Conservation (phyloP, 2,797 vertebrate genomes). For the Typhlichthys subterraneus region DNA sequence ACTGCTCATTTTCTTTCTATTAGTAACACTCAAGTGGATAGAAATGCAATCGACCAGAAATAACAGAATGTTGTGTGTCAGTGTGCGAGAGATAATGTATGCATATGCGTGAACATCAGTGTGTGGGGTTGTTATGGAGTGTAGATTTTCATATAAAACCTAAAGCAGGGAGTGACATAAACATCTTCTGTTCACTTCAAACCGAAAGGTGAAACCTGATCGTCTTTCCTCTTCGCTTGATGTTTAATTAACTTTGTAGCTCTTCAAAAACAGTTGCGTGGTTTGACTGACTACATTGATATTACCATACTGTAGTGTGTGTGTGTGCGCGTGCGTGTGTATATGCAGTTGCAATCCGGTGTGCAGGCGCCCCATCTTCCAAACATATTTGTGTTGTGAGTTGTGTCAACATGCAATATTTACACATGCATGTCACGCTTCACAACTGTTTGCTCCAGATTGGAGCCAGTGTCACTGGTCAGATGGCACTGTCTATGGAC, state of each 20-base stretch:
- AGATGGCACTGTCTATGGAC: too few species aligned
- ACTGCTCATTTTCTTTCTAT: slow-evolving; percentile 64
- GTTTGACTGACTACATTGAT: slow-evolving; percentile 16
- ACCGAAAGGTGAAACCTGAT: slow-evolving; percentile 24
- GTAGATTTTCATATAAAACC: slow-evolving; percentile 23
- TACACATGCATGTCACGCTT: background rate
- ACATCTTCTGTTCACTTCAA: slow-evolving; percentile 20
- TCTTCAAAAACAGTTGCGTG: background rate
- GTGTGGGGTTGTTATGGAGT: background rate
- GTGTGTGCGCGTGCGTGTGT: background rate
- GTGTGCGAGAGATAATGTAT: slow-evolving; percentile 6
- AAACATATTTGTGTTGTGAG: background rate
- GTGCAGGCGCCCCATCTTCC: background rate
- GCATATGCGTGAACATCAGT: background rate
- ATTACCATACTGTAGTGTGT: slow-evolving; percentile 9
- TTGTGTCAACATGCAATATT: background rate
- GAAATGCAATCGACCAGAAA: slow-evolving; percentile 39
- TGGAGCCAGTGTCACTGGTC: too few species aligned
- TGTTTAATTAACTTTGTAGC: slow-evolving; percentile 33
- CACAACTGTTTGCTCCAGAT: slow-evolving; percentile 8
- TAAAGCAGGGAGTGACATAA: slow-evolving; percentile 20
- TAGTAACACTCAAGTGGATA: slow-evolving; percentile 59
- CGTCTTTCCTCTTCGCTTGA: slow-evolving; percentile 34
- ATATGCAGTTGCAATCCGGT: background rate
- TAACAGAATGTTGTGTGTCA: slow-evolving; percentile 17